These are phyloP conservation scores for Morphnarchus princeps DNA, from an alignment of 2,113 vertebrate species.

Conservation along the genomic window DNA sequence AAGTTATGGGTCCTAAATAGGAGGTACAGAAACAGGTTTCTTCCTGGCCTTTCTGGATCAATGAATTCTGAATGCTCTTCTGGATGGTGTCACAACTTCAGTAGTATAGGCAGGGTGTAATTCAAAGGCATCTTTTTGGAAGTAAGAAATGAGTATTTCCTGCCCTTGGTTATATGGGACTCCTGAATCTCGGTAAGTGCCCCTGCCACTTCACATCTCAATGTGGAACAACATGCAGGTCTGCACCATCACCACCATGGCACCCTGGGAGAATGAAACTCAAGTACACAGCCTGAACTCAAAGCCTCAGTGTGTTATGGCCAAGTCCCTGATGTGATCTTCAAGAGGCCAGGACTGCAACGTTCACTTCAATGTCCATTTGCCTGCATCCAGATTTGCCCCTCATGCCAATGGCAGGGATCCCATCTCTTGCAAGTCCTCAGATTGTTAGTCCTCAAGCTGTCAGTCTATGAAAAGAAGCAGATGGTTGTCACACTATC, in stretches of 20 bases:
- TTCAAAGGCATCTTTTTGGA: background rate
- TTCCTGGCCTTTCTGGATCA: background rate
- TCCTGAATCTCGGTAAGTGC: background rate
- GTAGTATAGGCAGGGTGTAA: background rate
- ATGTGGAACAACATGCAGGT: background rate
- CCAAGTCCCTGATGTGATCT: background rate
- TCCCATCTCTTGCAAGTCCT: background rate
- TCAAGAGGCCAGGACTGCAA: background rate
- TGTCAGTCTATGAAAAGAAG: background rate
- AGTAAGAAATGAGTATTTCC: background rate
- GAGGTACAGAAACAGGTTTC: background rate
- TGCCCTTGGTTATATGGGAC: background rate
- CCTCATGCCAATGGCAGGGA: background rate
- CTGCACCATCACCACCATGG: background rate
- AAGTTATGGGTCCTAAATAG: background rate
- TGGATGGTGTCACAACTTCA: background rate
- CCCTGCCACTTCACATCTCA: background rate
- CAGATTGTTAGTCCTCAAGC: background rate
- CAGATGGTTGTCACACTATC: background rate
- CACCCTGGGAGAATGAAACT: background rate
- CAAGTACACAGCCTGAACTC: background rate
- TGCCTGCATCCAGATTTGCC: background rate
- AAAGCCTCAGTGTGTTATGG: background rate
- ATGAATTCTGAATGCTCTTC: background rate
- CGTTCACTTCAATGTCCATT: background rate